Conservation (phyloP, 92 coral and sea anemone species). For the Siderastrea radians region DNA sequence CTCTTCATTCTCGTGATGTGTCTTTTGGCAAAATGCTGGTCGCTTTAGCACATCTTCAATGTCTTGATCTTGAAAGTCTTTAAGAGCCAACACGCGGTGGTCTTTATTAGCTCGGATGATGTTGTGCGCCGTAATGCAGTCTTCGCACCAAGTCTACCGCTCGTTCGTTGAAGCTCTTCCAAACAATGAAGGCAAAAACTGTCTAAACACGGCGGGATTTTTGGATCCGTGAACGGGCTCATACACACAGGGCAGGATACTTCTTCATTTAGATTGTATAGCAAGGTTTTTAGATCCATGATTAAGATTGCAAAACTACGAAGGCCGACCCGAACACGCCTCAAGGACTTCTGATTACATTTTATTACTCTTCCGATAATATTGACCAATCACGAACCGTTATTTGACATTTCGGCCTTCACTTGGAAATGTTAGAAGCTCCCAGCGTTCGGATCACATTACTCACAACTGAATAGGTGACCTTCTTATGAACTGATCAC, state of each 20-base stretch:
- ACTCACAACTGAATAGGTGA: too few relatives aligned
- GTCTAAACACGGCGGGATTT: background rate
- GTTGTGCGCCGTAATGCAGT: conserved; percentile 10
- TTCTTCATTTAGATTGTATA: conserved; percentile 8
- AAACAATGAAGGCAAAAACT: background rate
- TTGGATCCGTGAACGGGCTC: background rate
- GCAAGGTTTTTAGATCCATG: background rate
- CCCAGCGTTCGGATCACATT: too few relatives aligned
- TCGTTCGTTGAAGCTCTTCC: background rate
- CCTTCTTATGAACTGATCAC: too few relatives aligned
- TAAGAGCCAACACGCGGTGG: conserved; percentile 19
- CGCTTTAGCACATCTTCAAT: background rate
- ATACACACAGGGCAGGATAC: conserved; percentile 14
- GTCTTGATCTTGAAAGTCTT: conserved; percentile 30
- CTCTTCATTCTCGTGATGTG: background rate
- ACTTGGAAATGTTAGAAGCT: too few relatives aligned
- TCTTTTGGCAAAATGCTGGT: conserved; percentile 12
- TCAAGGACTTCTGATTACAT: too few relatives aligned
- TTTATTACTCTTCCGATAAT: background rate
- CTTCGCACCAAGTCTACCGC: conserved; percentile 8
- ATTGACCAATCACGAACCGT: background rate
- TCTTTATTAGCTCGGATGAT: conserved; percentile 4
- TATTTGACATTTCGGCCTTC: background rate
- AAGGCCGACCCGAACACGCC: too few relatives aligned
- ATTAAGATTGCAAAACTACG: background rate